These are phyloP conservation scores for Heliconius erato DNA, from an alignment of 2,888 invertebrate genomes.

Conservation along the genomic window DNA sequence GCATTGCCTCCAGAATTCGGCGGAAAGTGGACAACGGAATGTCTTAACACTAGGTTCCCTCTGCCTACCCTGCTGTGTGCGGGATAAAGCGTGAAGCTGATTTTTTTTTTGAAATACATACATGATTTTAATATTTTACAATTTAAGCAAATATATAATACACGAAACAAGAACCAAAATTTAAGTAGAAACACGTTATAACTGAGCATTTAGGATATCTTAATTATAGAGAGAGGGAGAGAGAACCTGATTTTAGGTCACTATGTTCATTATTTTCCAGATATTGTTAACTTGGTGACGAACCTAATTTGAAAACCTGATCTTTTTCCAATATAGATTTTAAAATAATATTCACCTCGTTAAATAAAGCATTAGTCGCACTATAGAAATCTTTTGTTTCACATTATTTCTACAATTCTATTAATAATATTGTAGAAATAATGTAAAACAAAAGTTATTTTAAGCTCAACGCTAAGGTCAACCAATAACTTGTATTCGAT, in stretches of 20 bases:
- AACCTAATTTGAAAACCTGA: not conserved
- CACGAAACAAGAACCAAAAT: too few species aligned
- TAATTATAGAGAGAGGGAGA: not conserved
- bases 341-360: too few species aligned
- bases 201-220: not conserved
- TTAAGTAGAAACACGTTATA: too few species aligned
- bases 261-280: not conserved
- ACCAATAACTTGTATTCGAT: conserved; percentile 26
- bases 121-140: too few species aligned
- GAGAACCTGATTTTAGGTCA: not conserved
- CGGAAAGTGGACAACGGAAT: too few species aligned
- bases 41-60: too few species aligned
- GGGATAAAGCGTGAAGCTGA: too few species aligned
- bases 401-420: not conserved
- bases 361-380: not conserved
- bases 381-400: not conserved
- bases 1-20: too few species aligned
- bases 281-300: not conserved
- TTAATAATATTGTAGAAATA: not conserved
- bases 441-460: conserved; percentile 22
- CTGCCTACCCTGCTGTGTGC: too few species aligned
- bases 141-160: too few species aligned
- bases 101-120: too few species aligned
- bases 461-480: conserved; percentile 26
- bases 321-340: not conserved